Evolutionary conservation across 2,113 vertebrate species (phyloP).

Genomic region (Rhizomys pruinosus): DNA sequence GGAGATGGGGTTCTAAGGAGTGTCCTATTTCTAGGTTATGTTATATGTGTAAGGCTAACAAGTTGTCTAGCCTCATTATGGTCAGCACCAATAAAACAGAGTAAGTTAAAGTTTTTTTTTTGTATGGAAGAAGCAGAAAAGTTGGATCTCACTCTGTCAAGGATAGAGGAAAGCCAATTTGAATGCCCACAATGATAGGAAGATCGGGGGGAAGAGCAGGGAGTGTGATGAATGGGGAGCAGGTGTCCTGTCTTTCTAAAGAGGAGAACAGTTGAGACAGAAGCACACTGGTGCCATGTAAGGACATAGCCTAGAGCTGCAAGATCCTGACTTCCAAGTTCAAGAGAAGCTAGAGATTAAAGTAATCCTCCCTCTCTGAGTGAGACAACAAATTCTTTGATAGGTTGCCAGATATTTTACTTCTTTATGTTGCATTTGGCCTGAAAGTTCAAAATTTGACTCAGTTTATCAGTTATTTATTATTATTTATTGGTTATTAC

Average conservation of each 20-base stretch:
- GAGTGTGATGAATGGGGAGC: not conserved
- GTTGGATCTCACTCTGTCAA: not conserved
- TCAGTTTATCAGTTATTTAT: not conserved
- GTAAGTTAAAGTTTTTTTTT: not conserved
- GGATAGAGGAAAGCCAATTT: not conserved
- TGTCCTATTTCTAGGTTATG: not conserved
- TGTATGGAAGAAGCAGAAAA: conserved; percentile 1
- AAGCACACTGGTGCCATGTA: not conserved
- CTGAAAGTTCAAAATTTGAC: conserved; percentile 9
- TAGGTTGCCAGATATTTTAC: conserved; percentile 32
- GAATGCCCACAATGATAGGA: not conserved
- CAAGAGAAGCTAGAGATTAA: not conserved
- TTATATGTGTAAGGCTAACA: conserved; percentile 16
- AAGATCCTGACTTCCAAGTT: not conserved
- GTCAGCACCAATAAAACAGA: conserved; percentile 1
- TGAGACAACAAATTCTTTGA: conserved; percentile 29
- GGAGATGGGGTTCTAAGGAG: not conserved
- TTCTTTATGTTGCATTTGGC: conserved; percentile 25
- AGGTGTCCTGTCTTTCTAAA: not conserved
- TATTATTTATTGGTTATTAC: conserved; percentile 14
- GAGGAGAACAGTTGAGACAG: not conserved
- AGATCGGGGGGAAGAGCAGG: not conserved
- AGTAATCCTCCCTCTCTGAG: not conserved
- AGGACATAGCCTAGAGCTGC: not conserved
- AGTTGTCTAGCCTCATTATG: not conserved